phyloP scores from a whole-genome alignment of 2,797 vertebrate species.

The Myotis myotis region DNA sequence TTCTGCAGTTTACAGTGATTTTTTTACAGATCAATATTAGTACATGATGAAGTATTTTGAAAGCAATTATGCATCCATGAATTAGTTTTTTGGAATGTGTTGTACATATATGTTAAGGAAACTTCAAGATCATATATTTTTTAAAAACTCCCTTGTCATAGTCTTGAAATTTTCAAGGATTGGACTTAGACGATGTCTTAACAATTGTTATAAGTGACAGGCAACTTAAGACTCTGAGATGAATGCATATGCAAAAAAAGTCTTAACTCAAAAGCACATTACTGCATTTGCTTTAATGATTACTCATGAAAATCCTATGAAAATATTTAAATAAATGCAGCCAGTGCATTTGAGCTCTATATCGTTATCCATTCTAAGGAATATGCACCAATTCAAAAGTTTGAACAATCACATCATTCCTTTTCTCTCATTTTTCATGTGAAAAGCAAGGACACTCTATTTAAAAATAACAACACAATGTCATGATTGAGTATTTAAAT shows the following conservation, averaged over 20 bases:
- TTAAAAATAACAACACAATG: slow-evolving; percentile 72
- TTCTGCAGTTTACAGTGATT: slow-evolving; percentile 48
- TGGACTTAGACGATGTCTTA: slow-evolving; percentile 47
- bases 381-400: slow-evolving; percentile 59
- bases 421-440: slow-evolving; percentile 61
- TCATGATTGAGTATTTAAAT: slow-evolving; percentile 66
- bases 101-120: slow-evolving; percentile 22
- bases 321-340: slow-evolving; percentile 68
- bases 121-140: not conserved
- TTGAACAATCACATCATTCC: slow-evolving; percentile 60
- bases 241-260: not conserved
- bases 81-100: slow-evolving; percentile 12
- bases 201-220: not conserved
- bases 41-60: slow-evolving; percentile 40
- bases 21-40: slow-evolving; percentile 62
- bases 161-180: slow-evolving; percentile 46
- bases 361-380: slow-evolving; percentile 53
- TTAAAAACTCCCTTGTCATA: not conserved
- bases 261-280: not conserved
- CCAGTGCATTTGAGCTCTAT: slow-evolving; percentile 44
- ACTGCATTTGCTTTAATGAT: slow-evolving; percentile 50
- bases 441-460: slow-evolving; percentile 64
- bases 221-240: slow-evolving; percentile 5
- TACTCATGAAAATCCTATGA: slow-evolving; percentile 54
- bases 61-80: slow-evolving; percentile 45